These are phyloP conservation scores for Xiphophorus birchmanni DNA, from an alignment of 2,797 vertebrate species.

Conservation along the genomic window DNA sequence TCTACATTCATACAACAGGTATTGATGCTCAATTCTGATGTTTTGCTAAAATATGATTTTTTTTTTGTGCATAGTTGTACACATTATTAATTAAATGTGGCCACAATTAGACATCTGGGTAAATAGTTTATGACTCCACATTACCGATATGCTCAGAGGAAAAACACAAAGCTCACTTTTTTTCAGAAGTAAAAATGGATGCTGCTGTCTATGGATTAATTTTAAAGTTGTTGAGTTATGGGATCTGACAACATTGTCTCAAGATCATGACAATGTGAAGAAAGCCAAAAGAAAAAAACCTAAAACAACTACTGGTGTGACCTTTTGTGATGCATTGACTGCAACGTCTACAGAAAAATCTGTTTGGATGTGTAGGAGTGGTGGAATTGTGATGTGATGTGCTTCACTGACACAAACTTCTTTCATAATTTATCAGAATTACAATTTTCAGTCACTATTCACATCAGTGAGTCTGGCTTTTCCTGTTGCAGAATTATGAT, in stretches of 20 bases:
- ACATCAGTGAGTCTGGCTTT: no score
- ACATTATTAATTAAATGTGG: neutral
- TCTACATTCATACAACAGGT: neutral
- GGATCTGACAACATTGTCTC: neutral
- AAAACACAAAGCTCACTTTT: neutral
- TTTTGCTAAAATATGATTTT: neutral
- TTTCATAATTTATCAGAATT: no score
- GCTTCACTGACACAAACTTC: no score
- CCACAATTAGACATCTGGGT: neutral
- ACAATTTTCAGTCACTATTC: no score
- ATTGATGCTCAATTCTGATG: neutral
- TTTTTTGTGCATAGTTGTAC: neutral
- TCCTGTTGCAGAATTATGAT: no score
- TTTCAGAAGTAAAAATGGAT: neutral
- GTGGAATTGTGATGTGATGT: neutral
- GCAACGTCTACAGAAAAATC: neutral
- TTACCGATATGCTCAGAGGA: neutral
- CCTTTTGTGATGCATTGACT: neutral
- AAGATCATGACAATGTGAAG: neutral
- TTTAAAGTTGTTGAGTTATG: neutral
- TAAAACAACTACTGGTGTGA: neutral
- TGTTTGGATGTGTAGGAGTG: neutral
- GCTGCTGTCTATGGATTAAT: neutral
- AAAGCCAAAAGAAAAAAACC: no score
- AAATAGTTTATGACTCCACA: neutral